Conservation (phyloP, 2,797 vertebrate genomes). For the Esox lucius region DNA sequence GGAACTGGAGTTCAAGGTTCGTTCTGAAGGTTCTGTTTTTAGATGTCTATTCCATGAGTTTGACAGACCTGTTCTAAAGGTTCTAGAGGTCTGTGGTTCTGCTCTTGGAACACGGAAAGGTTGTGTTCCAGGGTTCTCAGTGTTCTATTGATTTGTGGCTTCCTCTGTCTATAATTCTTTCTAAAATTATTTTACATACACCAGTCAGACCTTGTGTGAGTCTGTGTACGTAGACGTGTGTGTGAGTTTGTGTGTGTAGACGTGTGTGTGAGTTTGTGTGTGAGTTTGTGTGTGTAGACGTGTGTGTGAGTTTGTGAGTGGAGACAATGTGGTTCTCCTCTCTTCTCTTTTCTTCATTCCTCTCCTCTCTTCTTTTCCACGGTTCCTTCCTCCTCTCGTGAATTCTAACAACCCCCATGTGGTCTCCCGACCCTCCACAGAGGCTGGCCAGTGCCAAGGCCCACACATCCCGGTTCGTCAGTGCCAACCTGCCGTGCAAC, state of each 20-base stretch:
- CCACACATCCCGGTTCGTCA: constrained; percentile 97
- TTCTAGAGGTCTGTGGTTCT: not conserved
- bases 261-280: too few relatives aligned
- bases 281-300: too few relatives aligned
- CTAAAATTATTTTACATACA: constrained; percentile 44
- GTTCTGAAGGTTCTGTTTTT: constrained; percentile 10
- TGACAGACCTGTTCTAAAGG: not conserved
- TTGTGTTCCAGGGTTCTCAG: constrained; percentile 43
- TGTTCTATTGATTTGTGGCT: constrained; percentile 64
- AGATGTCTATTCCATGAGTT: not conserved
- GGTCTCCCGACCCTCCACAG: constrained; percentile 61
- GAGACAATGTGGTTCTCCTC: constrained; percentile 70
- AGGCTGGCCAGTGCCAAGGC: constrained; percentile 96
- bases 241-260: too few relatives aligned
- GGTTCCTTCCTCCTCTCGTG: not conserved
- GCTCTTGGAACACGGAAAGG: not conserved
- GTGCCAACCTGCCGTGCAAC: constrained; percentile 99
- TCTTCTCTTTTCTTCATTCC: not conserved
- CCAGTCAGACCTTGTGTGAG: constrained; percentile 32
- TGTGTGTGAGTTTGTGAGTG: constrained; percentile 28
- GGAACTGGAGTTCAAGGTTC: constrained; percentile 99
- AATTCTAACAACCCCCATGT: constrained; percentile 1
- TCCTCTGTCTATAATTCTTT: constrained; percentile 19
- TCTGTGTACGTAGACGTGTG: not conserved
- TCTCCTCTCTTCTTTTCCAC: not conserved